Conservation (phyloP, 37 sponge, comb jelly and placozoan species). For the Mnemiopsis leidyi region DNA sequence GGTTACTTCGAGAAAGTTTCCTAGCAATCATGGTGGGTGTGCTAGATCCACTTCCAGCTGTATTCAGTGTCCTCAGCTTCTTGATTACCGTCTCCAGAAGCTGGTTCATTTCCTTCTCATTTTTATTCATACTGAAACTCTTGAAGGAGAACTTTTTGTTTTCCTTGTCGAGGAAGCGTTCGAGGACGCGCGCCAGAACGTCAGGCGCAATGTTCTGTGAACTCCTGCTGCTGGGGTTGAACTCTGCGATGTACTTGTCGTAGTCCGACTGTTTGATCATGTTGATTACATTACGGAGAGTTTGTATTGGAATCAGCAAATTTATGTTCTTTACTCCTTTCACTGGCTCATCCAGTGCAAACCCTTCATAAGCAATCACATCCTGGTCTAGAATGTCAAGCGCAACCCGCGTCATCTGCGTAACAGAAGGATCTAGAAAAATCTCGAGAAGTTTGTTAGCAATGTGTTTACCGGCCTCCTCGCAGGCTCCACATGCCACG, state of each 20-base stretch:
- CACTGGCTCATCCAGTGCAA: conserved; percentile 54
- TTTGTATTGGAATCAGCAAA: conserved; percentile 47
- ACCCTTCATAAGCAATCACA: conserved; percentile 57
- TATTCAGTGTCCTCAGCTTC: conserved; percentile 21
- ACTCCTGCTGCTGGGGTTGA: background rate
- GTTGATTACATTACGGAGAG: conserved; percentile 40
- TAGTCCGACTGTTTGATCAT: conserved; percentile 53
- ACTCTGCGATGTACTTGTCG: conserved; percentile 61
- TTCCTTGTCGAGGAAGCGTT: conserved; percentile 28
- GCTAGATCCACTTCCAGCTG: background rate
- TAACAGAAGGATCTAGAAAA: conserved; percentile 25
- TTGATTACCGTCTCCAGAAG: conserved; percentile 44
- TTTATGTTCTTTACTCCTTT: conserved; percentile 29
- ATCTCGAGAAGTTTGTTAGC: conserved; percentile 35
- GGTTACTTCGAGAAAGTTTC: background rate
- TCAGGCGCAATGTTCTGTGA: background rate
- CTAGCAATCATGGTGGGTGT: conserved; percentile 19
- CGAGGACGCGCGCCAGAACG: conserved; percentile 21
- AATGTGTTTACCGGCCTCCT: conserved; percentile 56
- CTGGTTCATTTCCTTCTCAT: conserved; percentile 64
- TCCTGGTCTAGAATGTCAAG: conserved; percentile 63
- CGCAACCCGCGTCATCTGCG: conserved; percentile 58
- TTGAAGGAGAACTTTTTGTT: conserved; percentile 23
- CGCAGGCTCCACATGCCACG: conserved; percentile 54
- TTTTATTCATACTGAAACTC: conserved; percentile 41